Conservation (phyloP, 2,888 invertebrate species). For the Baccha elongata region DNA sequence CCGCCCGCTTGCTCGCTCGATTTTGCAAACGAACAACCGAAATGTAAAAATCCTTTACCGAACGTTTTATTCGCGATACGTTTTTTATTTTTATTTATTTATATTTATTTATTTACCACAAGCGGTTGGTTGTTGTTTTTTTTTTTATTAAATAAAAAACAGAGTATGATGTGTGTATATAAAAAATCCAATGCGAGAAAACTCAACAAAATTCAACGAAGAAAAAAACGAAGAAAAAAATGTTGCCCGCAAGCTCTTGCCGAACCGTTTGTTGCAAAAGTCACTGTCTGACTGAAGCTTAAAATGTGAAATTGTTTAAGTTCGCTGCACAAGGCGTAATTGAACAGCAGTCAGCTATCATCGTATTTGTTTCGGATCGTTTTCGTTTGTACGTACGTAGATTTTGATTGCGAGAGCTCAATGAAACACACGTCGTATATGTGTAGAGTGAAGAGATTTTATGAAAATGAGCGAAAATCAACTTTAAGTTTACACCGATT, state of each 20-base stretch:
- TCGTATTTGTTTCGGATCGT: conserved; percentile 5
- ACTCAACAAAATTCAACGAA: conserved; percentile 73
- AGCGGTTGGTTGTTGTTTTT: conserved; percentile 14
- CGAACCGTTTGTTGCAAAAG: conserved; percentile 74
- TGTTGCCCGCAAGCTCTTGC: conserved; percentile 68
- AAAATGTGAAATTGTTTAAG: conserved; percentile 68
- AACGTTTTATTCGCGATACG: conserved; percentile 34
- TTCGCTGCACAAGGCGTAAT: conserved; percentile 68
- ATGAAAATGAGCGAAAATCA: conserved; percentile 71
- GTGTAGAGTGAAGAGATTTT: conserved; percentile 29
- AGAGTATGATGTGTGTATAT: conserved; percentile 51
- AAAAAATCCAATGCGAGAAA: conserved; percentile 72
- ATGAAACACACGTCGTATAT: conserved; percentile 32
- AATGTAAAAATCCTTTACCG: conserved; percentile 34
- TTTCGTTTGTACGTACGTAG: conserved; percentile 1
- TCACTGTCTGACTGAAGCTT: conserved; percentile 74
- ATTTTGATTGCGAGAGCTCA: conserved; percentile 12
- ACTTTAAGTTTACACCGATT: not conserved
- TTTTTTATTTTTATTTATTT: conserved; percentile 3
- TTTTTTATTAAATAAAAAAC: conserved; percentile 55
- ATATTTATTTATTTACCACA: not conserved
- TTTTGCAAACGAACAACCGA: conserved; percentile 33
- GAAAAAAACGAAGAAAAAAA: conserved; percentile 72
- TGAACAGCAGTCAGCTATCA: conserved; percentile 38
- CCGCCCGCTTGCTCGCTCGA: conserved; percentile 16